Evolutionary conservation across 2,888 invertebrate species (phyloP), one percentile per base, ranked within the genome.

Genomic region (Agrilus cyanescens): DNA sequence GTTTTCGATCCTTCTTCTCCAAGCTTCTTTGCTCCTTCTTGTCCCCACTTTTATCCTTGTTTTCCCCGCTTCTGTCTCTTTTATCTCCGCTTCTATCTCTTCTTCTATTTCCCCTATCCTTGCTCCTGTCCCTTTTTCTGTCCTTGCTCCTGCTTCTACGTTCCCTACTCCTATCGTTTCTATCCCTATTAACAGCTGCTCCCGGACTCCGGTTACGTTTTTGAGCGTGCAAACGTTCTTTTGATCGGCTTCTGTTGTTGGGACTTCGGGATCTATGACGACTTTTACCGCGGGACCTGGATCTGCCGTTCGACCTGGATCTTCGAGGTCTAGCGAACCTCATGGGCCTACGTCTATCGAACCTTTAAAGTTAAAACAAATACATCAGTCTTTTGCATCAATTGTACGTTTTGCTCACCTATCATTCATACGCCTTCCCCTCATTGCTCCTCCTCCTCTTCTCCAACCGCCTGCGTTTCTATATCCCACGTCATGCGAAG

Each of bases 11-110:
- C 37, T 46, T 46, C 37, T 45, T 51, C 12, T 52, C 56, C 20
- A 46, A 44, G 43, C 52, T 67, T 60, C 44, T 70, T 65, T 61
- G 8, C 2, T 53, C 35, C 37, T 46, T 46, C 35, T 44, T 51
- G n/a, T 52, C 56, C 20, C 46, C 44, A 44, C 52, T 67, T 60
- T 44, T 70, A 65, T 61, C 70, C 67, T 47, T 72, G 70, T 50
- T 70, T 66, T 50, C 70, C 69, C 34, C 70, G 53, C 46, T 65
- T 48, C 47, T 64, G 53, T 6, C 65, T 53, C 15, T 67, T 25
- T 10, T 25, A 25, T 25, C 10, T 62, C 57, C 53, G 30, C 54
- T 51, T 16, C 57, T 59, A 42, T 53, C 47, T 13, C 56, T 54
- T 25, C 61, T 60, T 38, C 55, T 52, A 2, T 61, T 58, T 42